Evolutionary conservation across 1,140 invertebrate genomes (phyloP).

Genomic region (Drosophila quadrilineata): DNA sequence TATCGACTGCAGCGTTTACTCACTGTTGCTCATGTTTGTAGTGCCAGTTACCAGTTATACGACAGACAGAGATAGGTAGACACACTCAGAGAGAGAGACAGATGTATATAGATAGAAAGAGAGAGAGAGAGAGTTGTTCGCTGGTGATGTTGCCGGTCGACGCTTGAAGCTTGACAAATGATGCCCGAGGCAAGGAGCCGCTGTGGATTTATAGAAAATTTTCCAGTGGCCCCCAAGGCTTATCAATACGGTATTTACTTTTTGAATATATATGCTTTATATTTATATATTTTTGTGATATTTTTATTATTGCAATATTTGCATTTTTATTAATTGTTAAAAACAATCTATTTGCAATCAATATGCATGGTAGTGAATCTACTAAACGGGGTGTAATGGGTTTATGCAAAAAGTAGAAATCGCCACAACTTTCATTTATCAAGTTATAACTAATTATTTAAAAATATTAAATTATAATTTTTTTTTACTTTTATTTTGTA

Average conservation of each 20-base stretch:
- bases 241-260: constrained; percentile 17
- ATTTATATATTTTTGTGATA: background rate
- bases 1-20: background rate
- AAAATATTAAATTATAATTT: too few relatives aligned
- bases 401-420: too few relatives aligned
- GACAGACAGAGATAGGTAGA: background rate
- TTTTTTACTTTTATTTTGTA: too few relatives aligned
- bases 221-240: constrained; percentile 8
- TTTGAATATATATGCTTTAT: constrained; percentile 1
- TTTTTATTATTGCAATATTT: background rate
- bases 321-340: too few relatives aligned
- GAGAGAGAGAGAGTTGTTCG: too few relatives aligned
- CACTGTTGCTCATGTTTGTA: constrained; percentile 40
- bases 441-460: too few relatives aligned
- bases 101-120: too few relatives aligned
- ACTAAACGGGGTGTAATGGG: too few relatives aligned
- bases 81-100: background rate
- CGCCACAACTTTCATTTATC: too few relatives aligned
- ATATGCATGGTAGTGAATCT: too few relatives aligned
- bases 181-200: background rate
- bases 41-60: background rate
- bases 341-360: too few relatives aligned
- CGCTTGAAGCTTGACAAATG: constrained; percentile 14
- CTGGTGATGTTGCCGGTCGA: background rate
- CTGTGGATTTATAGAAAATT: constrained; percentile 30